A percentile compares a stretch with the other conserved stretches of the same genome.
Conservation (phyloP, 2,888 invertebrate genomes). For the Drosophila limbata region DNA sequence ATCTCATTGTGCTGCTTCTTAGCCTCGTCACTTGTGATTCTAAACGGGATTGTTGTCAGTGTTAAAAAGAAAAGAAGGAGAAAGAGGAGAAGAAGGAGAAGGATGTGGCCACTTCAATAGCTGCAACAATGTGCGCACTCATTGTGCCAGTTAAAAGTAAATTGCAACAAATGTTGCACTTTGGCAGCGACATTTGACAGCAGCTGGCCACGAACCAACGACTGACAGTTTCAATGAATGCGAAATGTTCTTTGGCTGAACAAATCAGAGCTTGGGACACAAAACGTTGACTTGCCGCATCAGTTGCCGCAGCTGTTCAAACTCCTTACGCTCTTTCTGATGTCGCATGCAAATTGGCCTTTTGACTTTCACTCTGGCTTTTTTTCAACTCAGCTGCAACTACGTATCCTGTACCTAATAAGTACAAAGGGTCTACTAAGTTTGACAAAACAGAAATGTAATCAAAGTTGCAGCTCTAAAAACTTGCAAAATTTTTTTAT, state of each 20-base stretch:
- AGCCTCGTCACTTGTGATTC: slow-evolving; percentile 27
- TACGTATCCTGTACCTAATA: slow-evolving; percentile 15
- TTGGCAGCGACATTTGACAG: slow-evolving; percentile 25
- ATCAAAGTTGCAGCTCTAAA: not conserved
- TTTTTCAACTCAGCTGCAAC: slow-evolving; percentile 15
- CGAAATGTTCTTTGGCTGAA: slow-evolving; percentile 47
- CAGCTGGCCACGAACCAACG: slow-evolving; percentile 25
- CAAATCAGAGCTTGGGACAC: slow-evolving; percentile 47
- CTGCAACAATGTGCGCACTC: slow-evolving; percentile 38
- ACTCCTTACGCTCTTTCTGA: slow-evolving; percentile 6
- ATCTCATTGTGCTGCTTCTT: slow-evolving; percentile 14
- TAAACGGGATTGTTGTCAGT: slow-evolving; percentile 10
- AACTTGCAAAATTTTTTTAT: no score
- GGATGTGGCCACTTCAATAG: slow-evolving; percentile 15
- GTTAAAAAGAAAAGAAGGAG: not conserved
- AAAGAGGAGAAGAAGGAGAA: not conserved
- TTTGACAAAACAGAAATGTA: not conserved
- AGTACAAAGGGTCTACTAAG: slow-evolving; percentile 10
- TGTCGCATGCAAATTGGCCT: slow-evolving; percentile 53
- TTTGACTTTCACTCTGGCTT: slow-evolving; percentile 21
- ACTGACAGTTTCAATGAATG: slow-evolving; percentile 70
- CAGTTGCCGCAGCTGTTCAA: slow-evolving; percentile 10
- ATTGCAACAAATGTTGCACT: slow-evolving; percentile 60
- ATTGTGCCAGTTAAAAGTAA: slow-evolving; percentile 48
- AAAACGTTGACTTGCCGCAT: slow-evolving; percentile 43